Evolutionary conservation across 2,888 invertebrate species (phyloP), one percentile per base, ranked within the genome.

Genomic region (Rhingia campestris): DNA sequence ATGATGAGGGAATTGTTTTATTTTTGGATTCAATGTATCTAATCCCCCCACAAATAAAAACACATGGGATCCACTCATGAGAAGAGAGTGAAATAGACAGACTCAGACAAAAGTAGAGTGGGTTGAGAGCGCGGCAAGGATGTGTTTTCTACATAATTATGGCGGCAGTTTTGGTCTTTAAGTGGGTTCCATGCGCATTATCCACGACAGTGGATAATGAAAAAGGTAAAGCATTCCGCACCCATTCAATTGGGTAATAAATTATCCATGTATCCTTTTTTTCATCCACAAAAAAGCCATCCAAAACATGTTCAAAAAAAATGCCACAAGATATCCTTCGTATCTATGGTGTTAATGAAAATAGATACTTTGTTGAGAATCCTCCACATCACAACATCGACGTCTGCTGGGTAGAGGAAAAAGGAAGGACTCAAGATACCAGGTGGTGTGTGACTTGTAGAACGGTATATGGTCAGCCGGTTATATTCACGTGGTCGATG

Each of bases 31-130:
- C 63, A 30, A 22, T 22, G 22, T 22, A 22, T 22, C 22, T 22
- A 22, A 22, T 22, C 63, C 47, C 35, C 58, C 53, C 43, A 47
- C 4, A 47, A 47, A 49, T 10, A 30, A 22, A 22, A 22, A 22
- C 22, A 37, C 49, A 81, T 70, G 58, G 79, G 79, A 82, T 79
- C 79, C 79, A 82, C 82, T 79, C 56, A 47, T n/a, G 47, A 49
- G 33, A 35, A 51, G 56, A 53, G 43, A 43, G 39, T 37, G 10
- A 35, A 61, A 56, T 6, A 49, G 6, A 49, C 30, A 56, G 22
- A 43, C 66, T 56, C 59, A 66, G 75, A 70, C 76, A 10, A 9
- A 12, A 32, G 32, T 75, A 56, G 80, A 54, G 63, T 70, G 81
- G 54, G 74, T 47, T 9, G 39, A 6, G 59, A 43, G 61, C 33